Evolutionary conservation across 2,888 invertebrate genomes (phyloP).

Genomic region (Hypolimnas misippus): DNA sequence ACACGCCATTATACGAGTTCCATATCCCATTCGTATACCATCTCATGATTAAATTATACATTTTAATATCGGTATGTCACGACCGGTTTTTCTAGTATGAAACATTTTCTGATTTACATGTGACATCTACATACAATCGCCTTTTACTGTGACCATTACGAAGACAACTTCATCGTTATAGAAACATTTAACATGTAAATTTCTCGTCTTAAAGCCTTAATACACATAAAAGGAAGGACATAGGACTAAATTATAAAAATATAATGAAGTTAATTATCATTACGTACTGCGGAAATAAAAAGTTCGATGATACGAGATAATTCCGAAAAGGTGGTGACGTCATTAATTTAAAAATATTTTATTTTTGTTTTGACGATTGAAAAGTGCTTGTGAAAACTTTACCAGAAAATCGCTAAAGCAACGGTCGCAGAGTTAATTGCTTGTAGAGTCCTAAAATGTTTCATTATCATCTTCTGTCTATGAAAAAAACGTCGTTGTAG

Average conservation of each 20-base stretch:
- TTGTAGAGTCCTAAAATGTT: no score
- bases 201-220: not conserved
- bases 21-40: not conserved
- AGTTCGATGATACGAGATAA: no score
- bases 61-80: conserved; percentile 12
- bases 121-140: conserved; percentile 31
- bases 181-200: not conserved
- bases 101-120: not conserved
- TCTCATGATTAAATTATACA: conserved; percentile 12
- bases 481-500: no score
- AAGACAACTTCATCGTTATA: conserved; percentile 8
- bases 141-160: not conserved
- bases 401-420: no score
- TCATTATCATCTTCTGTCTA: no score
- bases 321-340: no score
- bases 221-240: not conserved
- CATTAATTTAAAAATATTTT: no score
- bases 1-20: not conserved
- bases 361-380: no score
- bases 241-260: not conserved
- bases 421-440: no score
- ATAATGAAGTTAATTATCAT: no score
- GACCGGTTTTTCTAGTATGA: conserved; percentile 19
- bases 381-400: no score
- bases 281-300: no score